A percentile compares a stretch with the other conserved stretches of the same genome.
phyloP scores from a whole-genome alignment of 2,888 invertebrate species.

The Lymantria monacha region DNA sequence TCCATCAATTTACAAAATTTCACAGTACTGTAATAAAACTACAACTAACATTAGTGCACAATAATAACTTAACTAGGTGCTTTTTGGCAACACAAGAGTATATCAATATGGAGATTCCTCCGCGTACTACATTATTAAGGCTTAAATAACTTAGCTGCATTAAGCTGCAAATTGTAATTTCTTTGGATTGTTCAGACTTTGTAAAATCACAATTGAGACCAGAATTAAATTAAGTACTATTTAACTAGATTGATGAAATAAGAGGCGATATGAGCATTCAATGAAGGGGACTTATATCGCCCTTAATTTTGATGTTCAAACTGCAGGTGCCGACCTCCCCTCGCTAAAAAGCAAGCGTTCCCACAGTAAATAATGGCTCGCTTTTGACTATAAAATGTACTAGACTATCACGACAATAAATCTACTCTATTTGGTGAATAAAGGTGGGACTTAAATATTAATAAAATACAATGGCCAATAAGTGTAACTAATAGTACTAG shows the following conservation, averaged over 20 bases:
- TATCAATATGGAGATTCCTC: conserved; percentile 20
- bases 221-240: conserved; percentile 25
- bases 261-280: conserved; percentile 1
- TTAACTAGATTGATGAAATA: conserved; percentile 3
- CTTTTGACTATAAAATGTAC: conserved; percentile 3
- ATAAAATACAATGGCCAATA: conserved; percentile 12
- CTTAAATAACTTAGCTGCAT: conserved; percentile 36
- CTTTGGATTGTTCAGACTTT: conserved; percentile 64
- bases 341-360: background rate
- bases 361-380: background rate
- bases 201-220: conserved; percentile 39
- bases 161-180: conserved; percentile 24
- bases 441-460: conserved; percentile 11
- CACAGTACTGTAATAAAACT: conserved; percentile 43
- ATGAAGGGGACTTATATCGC: background rate
- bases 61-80: conserved; percentile 44
- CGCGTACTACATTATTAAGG: conserved; percentile 20
- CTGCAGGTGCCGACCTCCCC: conserved; percentile 1
- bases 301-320: background rate
- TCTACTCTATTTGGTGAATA: conserved; percentile 17
- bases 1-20: conserved; percentile 65
- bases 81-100: conserved; percentile 50
- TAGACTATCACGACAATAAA: conserved; percentile 7
- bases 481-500: conserved; percentile 4
- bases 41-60: conserved; percentile 45